Conservation (phyloP, 2,888 invertebrate genomes). For the Clunio marinus region DNA sequence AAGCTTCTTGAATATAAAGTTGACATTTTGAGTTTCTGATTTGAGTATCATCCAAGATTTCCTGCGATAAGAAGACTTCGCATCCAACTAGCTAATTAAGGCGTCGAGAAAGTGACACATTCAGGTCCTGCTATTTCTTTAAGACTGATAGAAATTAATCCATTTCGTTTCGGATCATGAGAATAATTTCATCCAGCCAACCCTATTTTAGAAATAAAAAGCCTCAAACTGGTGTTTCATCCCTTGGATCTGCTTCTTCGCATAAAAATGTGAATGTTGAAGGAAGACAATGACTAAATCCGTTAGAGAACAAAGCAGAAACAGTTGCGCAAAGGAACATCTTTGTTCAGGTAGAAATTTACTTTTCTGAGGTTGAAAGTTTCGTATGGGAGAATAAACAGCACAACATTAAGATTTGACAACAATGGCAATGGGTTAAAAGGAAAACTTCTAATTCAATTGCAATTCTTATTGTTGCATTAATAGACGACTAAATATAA, state of each 20-base stretch:
- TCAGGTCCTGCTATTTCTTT: background rate
- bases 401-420: slow-evolving; percentile 13
- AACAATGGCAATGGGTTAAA: slow-evolving; percentile 29
- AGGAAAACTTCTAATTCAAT: slow-evolving; percentile 27
- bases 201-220: background rate
- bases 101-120: background rate
- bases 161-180: slow-evolving; percentile 30
- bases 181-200: slow-evolving; percentile 19
- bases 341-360: slow-evolving; percentile 33
- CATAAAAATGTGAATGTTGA: too few species aligned
- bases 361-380: background rate
- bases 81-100: background rate
- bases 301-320: background rate
- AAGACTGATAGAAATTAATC: background rate
- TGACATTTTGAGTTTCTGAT: too few species aligned
- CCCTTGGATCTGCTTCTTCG: background rate
- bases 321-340: slow-evolving; percentile 33
- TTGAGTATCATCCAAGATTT: too few species aligned
- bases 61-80: background rate
- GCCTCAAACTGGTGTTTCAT: background rate
- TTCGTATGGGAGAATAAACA: background rate
- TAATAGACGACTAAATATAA: background rate
- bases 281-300: slow-evolving; percentile 27
- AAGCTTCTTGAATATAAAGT: background rate
- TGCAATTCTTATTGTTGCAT: slow-evolving; percentile 2